Evolutionary conservation across 2,797 vertebrate species (phyloP).

Genomic region (Calcarius lapponicus): DNA sequence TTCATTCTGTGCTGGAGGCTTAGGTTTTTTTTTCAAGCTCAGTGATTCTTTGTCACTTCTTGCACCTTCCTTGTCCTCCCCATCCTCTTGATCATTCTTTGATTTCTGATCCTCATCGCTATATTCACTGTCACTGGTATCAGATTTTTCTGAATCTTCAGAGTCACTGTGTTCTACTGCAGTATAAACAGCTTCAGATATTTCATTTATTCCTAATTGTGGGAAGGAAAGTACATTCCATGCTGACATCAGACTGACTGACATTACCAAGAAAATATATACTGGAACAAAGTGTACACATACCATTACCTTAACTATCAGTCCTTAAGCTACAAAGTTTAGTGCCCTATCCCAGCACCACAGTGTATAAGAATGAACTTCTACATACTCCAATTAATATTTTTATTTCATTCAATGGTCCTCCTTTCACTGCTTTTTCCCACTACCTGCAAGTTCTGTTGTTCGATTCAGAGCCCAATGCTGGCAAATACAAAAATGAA

Average conservation of each 20-base stretch:
- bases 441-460: background rate
- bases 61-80: constrained; percentile 82
- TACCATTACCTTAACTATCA: background rate
- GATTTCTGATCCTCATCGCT: constrained; percentile 91
- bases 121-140: constrained; percentile 94
- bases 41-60: constrained; percentile 82
- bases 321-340: background rate
- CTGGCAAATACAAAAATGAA: background rate
- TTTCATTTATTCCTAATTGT: constrained; percentile 92
- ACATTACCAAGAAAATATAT: background rate
- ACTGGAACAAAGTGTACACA: background rate
- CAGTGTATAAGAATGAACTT: background rate
- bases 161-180: constrained; percentile 94
- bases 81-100: constrained; percentile 83
- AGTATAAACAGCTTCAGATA: constrained; percentile 92
- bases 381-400: background rate
- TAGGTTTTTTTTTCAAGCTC: constrained; percentile 84
- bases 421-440: background rate
- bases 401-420: background rate
- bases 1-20: constrained; percentile 77
- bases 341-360: background rate
- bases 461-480: background rate
- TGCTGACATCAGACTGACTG: constrained; percentile 27
- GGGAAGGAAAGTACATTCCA: constrained; percentile 58
- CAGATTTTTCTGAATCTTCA: constrained; percentile 96